phyloP scores from a whole-genome alignment of 2,113 vertebrate species.

The Brachypteracias leptosomus region DNA sequence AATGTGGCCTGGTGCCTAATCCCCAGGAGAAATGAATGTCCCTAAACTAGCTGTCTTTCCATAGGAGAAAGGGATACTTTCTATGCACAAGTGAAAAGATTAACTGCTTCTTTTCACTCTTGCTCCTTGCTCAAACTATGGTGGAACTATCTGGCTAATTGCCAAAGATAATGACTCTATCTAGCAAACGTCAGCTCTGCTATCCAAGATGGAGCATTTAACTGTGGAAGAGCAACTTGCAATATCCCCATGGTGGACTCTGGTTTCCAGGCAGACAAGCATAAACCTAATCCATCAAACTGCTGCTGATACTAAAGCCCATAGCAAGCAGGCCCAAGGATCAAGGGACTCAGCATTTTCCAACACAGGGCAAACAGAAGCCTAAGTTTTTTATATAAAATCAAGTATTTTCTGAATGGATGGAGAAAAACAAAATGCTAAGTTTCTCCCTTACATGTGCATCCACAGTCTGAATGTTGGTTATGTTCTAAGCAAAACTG shows the following conservation, averaged over 20 bases:
- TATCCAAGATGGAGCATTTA: neutral
- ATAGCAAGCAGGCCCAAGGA: neutral
- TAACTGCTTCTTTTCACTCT: neutral
- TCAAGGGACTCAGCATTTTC: neutral
- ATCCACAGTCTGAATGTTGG: neutral
- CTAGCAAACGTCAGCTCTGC: neutral
- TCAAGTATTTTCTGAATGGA: neutral
- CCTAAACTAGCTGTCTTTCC: neutral
- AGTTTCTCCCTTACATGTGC: neutral
- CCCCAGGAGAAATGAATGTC: neutral
- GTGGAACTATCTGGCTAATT: neutral
- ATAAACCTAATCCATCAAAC: neutral
- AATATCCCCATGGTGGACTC: neutral
- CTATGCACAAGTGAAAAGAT: neutral
- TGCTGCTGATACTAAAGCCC: neutral
- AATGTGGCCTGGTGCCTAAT: rapidly evolving
- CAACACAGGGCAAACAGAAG: neutral
- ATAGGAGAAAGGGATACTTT: neutral
- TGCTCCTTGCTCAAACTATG: neutral
- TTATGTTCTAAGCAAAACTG: neutral
- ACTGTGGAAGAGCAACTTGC: neutral
- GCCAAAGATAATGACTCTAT: neutral
- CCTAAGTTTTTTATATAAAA: neutral
- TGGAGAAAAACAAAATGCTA: neutral
- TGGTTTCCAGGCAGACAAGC: neutral